phyloP scores from a whole-genome alignment of 2,113 vertebrate genomes.

The Brachypteracias leptosomus region DNA sequence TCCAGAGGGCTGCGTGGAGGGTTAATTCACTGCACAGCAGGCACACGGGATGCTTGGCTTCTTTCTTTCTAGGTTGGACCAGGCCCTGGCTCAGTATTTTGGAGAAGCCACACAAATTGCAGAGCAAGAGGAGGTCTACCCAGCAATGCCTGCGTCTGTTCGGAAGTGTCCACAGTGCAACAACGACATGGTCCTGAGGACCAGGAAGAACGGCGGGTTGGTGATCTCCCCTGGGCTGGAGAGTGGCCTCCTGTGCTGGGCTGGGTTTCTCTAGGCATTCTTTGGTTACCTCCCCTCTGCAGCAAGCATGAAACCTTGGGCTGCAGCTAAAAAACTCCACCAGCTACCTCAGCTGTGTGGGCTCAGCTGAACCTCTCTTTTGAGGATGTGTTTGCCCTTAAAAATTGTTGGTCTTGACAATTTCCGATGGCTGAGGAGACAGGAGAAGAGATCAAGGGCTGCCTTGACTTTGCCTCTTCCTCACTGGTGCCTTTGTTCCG shows the following conservation, averaged over 20 bases:
- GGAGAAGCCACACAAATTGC: conserved; percentile 79
- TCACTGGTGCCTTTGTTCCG: neutral
- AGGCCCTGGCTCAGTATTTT: conserved; percentile 90
- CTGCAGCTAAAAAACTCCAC: neutral
- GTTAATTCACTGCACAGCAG: neutral
- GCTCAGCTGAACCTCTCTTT: neutral
- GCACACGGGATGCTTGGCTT: neutral
- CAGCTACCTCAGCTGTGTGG: neutral
- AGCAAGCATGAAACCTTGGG: neutral
- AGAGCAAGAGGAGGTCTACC: conserved; percentile 78
- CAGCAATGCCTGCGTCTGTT: conserved; percentile 77
- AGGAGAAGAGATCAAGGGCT: fast-evolving
- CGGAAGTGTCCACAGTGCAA: conserved; percentile 91
- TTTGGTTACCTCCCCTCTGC: neutral
- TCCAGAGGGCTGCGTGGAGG: neutral
- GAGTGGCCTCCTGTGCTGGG: neutral
- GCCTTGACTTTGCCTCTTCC: neutral
- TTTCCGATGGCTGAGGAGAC: neutral
- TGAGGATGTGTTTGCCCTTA: neutral
- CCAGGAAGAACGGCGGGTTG: conserved; percentile 86
- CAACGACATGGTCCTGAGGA: conserved; percentile 92
- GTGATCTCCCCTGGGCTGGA: neutral
- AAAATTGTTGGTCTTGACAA: neutral
- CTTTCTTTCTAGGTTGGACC: conserved; percentile 81
- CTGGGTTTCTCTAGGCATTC: neutral